Evolutionary conservation across 2,797 vertebrate species (phyloP).

Genomic region (Rhinatrema bivittatum): DNA sequence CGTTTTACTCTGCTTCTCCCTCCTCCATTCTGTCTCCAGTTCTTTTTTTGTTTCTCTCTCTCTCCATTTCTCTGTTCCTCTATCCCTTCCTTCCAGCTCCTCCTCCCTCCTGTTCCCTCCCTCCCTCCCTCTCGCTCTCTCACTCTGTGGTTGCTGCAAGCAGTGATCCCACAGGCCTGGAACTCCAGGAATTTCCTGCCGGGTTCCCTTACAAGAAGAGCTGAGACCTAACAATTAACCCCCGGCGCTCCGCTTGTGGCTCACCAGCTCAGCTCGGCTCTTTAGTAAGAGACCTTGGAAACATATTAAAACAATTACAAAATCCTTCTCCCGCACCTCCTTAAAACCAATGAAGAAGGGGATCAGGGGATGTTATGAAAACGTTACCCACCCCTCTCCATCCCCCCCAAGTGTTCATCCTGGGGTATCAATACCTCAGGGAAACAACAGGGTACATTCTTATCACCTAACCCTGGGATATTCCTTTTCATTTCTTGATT

Average conservation of each 20-base stretch:
- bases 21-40: no score
- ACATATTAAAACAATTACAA: background rate
- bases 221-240: constrained; percentile 26
- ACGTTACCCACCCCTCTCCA: no score
- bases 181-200: constrained; percentile 69
- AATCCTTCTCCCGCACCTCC: background rate
- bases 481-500: constrained; percentile 6
- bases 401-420: constrained; percentile 5
- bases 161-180: constrained; percentile 60
- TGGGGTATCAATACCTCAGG: constrained; percentile 13
- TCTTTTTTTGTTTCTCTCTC: no score
- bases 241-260: constrained; percentile 2
- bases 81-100: background rate
- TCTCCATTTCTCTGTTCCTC: no score
- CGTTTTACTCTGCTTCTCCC: no score
- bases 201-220: constrained; percentile 32
- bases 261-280: background rate
- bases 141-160: constrained; percentile 43
- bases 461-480: background rate
- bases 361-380: no score
- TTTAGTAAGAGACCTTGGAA: background rate
- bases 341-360: no score
- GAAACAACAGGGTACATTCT: background rate
- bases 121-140: constrained; percentile 15
- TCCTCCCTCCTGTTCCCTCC: constrained; percentile 1